Conservation (phyloP, 2,797 vertebrate species). For the Hippopotamyrus pictus region DNA sequence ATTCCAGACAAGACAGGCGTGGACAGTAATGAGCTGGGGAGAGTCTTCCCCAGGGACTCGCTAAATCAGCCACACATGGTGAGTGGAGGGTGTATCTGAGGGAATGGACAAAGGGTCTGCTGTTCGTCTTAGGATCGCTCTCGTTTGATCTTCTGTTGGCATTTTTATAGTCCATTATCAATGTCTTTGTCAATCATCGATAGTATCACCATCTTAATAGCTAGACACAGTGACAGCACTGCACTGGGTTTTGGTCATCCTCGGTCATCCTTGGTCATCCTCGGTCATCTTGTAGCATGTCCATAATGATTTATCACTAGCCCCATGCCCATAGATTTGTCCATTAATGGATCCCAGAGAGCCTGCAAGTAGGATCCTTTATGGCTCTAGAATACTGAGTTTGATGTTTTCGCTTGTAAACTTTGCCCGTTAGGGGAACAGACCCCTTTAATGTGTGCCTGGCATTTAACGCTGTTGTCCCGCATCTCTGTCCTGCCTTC, state of each 20-base stretch:
- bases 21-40: constrained; percentile 80
- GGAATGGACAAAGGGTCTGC: not conserved
- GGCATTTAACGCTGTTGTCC: not conserved
- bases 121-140: not conserved
- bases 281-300: not conserved
- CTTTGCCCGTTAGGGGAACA: not conserved
- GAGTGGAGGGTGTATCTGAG: constrained; percentile 34
- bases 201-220: not conserved
- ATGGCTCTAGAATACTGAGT: not conserved
- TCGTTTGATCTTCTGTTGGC: not conserved
- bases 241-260: not conserved
- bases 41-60: constrained; percentile 61
- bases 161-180: not conserved
- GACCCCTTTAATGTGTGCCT: not conserved
- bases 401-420: not conserved
- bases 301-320: not conserved
- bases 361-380: not conserved
- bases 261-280: not conserved
- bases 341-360: not conserved
- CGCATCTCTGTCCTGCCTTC: not conserved
- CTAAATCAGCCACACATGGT: constrained; percentile 49
- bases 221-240: not conserved
- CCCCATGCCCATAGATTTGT: not conserved
- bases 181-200: not conserved
- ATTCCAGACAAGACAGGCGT: constrained; percentile 60